Evolutionary conservation across 2,888 invertebrate genomes (phyloP).

Genomic region (Conops quadrifasciatus): DNA sequence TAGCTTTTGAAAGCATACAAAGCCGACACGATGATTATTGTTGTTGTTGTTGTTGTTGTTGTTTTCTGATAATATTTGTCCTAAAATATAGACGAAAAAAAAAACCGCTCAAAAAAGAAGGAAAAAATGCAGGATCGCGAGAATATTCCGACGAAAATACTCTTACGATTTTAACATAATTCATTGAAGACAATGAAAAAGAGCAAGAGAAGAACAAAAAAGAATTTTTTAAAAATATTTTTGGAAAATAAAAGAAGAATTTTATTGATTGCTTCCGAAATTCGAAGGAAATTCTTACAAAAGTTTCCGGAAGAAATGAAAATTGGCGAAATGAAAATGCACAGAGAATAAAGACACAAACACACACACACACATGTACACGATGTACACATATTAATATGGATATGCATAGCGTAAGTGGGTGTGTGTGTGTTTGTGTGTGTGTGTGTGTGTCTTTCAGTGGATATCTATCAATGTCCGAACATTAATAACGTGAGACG

Average conservation of each 20-base stretch:
- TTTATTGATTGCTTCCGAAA: neutral
- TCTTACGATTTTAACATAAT: too few relatives aligned
- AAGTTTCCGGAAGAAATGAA: neutral
- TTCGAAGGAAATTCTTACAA: neutral
- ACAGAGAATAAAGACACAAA: too few relatives aligned
- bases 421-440: too few relatives aligned
- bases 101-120: slow-evolving; percentile 11
- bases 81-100: slow-evolving; percentile 2
- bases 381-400: too few relatives aligned
- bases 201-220: neutral
- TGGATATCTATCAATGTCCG: too few relatives aligned
- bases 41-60: neutral
- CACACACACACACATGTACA: too few relatives aligned
- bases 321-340: too few relatives aligned
- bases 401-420: too few relatives aligned
- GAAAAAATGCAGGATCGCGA: slow-evolving; percentile 14
- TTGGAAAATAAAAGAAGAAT: slow-evolving; percentile 31
- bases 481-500: too few relatives aligned
- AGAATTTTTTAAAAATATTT: slow-evolving; percentile 18
- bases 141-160: too few relatives aligned
- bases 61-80: too few relatives aligned
- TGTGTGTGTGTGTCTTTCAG: too few relatives aligned
- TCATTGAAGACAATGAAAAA: neutral
- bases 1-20: slow-evolving; percentile 10
- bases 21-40: neutral